These are phyloP conservation scores for Xylota segnis DNA, from an alignment of 2,888 invertebrate species.

Conservation along the genomic window DNA sequence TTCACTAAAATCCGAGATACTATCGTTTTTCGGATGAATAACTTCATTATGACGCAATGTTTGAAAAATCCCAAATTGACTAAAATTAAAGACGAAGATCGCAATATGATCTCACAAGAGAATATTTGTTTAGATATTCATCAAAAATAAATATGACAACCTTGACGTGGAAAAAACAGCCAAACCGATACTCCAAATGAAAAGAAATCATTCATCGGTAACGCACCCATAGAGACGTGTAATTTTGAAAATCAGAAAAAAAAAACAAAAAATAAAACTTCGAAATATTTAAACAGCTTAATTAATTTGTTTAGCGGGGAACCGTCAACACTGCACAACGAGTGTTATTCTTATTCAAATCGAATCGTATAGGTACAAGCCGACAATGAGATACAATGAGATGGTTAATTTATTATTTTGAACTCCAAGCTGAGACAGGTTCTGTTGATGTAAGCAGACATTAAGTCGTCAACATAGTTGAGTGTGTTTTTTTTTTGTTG, in stretches of 20 bases:
- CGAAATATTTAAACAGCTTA: constrained; percentile 32
- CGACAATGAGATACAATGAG: background rate
- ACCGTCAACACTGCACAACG: constrained; percentile 8
- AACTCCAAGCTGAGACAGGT: constrained; percentile 18
- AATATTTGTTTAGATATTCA: constrained; percentile 3
- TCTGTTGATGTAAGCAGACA: constrained; percentile 16
- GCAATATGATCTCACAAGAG: background rate
- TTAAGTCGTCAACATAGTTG: constrained; percentile 14
- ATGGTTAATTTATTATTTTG: constrained; percentile 11
- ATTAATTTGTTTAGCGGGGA: constrained; percentile 11
- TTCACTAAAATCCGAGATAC: background rate
- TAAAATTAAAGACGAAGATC: background rate
- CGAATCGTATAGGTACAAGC: background rate
- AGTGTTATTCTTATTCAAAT: constrained; percentile 22
- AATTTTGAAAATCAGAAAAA: constrained; percentile 10
- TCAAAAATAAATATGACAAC: background rate
- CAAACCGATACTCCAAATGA: background rate
- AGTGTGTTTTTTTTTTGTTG: background rate
- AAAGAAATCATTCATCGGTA: constrained; percentile 42
- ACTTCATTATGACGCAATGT: constrained; percentile 42
- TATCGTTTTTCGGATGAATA: constrained; percentile 37
- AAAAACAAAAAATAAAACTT: background rate
- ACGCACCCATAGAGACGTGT: constrained; percentile 8
- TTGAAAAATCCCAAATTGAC: constrained; percentile 5
- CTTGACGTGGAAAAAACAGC: constrained; percentile 20